A percentile compares a stretch with the other conserved stretches of the same genome.
These are phyloP conservation scores for Microcebus murinus DNA, from an alignment of 2,113 vertebrate genomes.

Conservation along the genomic window DNA sequence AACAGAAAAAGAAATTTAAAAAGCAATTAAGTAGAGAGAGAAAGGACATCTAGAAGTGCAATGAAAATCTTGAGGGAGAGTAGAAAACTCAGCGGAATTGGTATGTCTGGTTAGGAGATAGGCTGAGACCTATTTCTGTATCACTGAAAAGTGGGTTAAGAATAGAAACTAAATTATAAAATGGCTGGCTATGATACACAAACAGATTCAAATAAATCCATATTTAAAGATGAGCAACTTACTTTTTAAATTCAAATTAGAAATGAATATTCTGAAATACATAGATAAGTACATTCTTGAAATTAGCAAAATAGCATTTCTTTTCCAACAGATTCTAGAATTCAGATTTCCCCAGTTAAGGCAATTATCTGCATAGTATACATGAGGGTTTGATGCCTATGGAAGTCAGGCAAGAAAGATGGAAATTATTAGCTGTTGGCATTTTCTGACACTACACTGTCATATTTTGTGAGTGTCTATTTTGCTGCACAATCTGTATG, in stretches of 20 bases:
- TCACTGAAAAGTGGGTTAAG: not conserved
- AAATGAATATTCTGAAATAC: conserved; percentile 14
- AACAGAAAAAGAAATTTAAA: not conserved
- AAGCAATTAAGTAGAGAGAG: not conserved
- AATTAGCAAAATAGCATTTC: not conserved
- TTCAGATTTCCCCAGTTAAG: not conserved
- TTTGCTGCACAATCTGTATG: not conserved
- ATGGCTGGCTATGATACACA: not conserved
- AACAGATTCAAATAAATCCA: not conserved
- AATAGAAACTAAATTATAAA: not conserved
- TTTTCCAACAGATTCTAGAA: not conserved
- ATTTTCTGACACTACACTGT: not conserved
- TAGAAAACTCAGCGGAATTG: not conserved
- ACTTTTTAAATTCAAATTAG: not conserved
- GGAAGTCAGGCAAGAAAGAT: not conserved
- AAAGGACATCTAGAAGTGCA: conserved; percentile 2
- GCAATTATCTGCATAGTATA: not conserved
- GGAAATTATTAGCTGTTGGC: not conserved
- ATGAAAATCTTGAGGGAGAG: not conserved
- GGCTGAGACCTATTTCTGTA: not conserved
- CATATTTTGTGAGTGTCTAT: not conserved
- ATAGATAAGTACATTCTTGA: not conserved
- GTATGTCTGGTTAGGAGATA: not conserved
- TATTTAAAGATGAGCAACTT: not conserved
- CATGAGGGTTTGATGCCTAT: not conserved